These are phyloP conservation scores for Tachina fera DNA, from an alignment of 2,888 invertebrate species.

Conservation along the genomic window DNA sequence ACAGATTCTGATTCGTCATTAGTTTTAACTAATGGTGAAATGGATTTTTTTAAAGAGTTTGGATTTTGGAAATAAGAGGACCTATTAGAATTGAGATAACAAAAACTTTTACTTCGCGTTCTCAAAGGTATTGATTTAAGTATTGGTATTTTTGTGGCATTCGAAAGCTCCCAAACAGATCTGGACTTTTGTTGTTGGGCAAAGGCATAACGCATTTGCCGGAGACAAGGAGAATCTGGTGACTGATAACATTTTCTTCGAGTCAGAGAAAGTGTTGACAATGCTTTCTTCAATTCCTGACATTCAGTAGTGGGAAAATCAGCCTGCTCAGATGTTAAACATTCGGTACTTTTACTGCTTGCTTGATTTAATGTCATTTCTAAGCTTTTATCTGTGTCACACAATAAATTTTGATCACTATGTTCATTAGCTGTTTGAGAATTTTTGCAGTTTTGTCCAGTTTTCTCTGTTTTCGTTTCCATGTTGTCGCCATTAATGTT, in stretches of 20 bases:
- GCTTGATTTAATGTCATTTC: background rate
- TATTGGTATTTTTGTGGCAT: slow-evolving; percentile 86
- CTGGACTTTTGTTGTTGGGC: slow-evolving; percentile 74
- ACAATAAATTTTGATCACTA: background rate
- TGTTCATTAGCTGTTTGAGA: background rate
- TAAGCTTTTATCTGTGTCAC: background rate
- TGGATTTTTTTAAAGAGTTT: background rate
- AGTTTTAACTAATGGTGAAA: background rate
- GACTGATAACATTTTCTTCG: slow-evolving; percentile 79
- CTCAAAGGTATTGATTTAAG: slow-evolving; percentile 78
- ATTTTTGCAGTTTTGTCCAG: background rate
- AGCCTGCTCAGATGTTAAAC: slow-evolving; percentile 28
- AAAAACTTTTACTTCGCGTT: slow-evolving; percentile 79
- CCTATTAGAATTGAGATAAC: slow-evolving; percentile 67
- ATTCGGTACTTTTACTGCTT: slow-evolving; percentile 1
- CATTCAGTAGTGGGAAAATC: slow-evolving; percentile 50
- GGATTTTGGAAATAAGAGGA: background rate
- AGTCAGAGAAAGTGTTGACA: slow-evolving; percentile 87
- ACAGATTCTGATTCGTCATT: background rate
- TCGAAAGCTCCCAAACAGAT: slow-evolving; percentile 83
- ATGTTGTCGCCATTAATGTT: background rate
- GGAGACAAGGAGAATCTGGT: slow-evolving; percentile 72
- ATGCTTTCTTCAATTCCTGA: slow-evolving; percentile 85
- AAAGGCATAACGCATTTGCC: slow-evolving; percentile 72
- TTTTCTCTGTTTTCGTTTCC: background rate